Base-by-base conservation (phyloP, 2,113 vertebrate genomes). In the Pituophis catenifer region DNA sequence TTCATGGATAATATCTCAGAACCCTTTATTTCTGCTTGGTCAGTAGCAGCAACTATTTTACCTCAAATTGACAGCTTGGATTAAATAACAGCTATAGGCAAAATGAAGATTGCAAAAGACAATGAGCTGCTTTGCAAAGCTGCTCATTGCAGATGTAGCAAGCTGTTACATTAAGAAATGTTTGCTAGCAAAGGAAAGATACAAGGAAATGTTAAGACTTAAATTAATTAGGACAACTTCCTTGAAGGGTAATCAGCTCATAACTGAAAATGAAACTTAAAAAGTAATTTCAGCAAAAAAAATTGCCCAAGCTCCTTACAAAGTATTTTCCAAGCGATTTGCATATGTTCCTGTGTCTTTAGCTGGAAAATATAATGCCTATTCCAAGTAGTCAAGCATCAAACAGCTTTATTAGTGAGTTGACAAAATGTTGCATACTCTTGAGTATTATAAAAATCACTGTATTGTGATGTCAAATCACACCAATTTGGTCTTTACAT, bases 21-120 rank as follows among this genome's bases (percentile, higher is more conserved):
- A 89, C 11, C 8, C 33, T 55, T 75, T 44, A 59, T 62, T 92
- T 53, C 33, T 75, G 26, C 59, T 38, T 15, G 70, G 59, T 75
- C 92, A 92, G 48, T 38, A 48, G 87, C 62, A 81, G 24, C 29
- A 87, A 48, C 87, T 92, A 88, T 75, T 89, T 89, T 65, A 81
- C 70, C 24, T 1, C 33, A 92, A 89, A 81, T 48, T 8, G 33
- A 92, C 52, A 89, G 59, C 50, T 88, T 89, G 87, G 29, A 89
- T 89, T 55, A 89, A 57, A 89, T 5, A 57, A 26, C 13, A 81
- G 62, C 87, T 54, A 3, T n/a, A 55, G 52, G 87, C 87, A 55
- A 89, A 89, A 89, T 55, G 55, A 92, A 29, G 50, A 55, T 13
- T 89, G 50, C 52, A 70, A 91, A 91, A 8, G 44, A 50, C 54